Percentiles rank a stretch among this genome's conserved stretches.
phyloP scores from a whole-genome alignment of 2,888 invertebrate genomes.

The Drosophila villosipedis region DNA sequence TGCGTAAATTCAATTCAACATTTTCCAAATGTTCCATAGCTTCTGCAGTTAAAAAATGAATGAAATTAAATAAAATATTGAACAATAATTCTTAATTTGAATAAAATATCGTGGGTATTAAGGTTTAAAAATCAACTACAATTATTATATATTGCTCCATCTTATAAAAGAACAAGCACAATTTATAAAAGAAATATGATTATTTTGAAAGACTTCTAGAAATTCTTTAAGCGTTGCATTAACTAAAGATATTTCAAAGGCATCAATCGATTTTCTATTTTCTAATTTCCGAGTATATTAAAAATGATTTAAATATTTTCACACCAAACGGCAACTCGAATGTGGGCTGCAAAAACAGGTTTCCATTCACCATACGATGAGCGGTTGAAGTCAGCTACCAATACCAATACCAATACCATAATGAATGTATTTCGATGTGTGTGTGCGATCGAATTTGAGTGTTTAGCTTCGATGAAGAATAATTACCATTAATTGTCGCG shows the following conservation, averaged over 20 bases:
- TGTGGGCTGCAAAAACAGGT: conserved; percentile 62
- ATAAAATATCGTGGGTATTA: not conserved
- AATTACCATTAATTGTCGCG: conserved; percentile 76
- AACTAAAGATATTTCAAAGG: not conserved
- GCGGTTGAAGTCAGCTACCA: conserved; percentile 48
- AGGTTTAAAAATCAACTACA: not conserved
- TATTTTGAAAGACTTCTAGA: not conserved
- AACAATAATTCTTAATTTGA: not conserved
- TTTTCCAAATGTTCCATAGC: not conserved
- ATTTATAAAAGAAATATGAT: not conserved
- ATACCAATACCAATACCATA: conserved; percentile 10
- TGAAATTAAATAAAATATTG: not conserved
- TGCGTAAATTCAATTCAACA: not conserved
- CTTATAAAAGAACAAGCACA: not conserved
- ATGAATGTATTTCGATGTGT: not conserved
- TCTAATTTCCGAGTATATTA: conserved; percentile 17
- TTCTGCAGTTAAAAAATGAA: not conserved
- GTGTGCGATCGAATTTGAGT: conserved; percentile 43
- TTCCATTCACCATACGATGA: conserved; percentile 60
- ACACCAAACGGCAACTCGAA: conserved; percentile 26
- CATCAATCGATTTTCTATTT: not conserved
- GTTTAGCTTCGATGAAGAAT: conserved; percentile 61
- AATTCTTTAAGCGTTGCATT: not conserved
- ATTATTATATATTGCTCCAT: not conserved
- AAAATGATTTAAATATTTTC: conserved; percentile 42